Evolutionary conservation across 2,113 vertebrate species (phyloP).

Genomic region (Xenopus laevis): DNA sequence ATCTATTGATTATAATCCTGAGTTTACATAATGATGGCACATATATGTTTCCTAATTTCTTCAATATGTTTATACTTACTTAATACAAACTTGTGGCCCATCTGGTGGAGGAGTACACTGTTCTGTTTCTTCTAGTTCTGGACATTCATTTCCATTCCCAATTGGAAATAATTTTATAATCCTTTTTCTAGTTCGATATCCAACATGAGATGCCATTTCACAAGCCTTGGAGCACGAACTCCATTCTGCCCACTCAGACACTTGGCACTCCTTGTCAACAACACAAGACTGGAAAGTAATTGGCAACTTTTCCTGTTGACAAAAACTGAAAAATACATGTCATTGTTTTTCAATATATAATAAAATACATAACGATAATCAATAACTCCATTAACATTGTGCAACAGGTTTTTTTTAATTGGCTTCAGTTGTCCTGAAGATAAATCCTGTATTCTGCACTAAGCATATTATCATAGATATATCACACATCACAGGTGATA

Average conservation of each 20-base stretch:
- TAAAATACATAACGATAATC: too few species aligned
- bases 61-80: conserved; percentile 67
- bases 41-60: too few species aligned
- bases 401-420: too few species aligned
- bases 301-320: conserved; percentile 78
- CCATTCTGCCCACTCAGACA: conserved; percentile 87
- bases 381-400: too few species aligned
- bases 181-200: conserved; percentile 69
- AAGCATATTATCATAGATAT: too few species aligned
- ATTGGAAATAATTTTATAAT: conserved; percentile 77
- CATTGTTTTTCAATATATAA: too few species aligned
- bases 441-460: too few species aligned
- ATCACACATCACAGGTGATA: too few species aligned
- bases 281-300: conserved; percentile 88
- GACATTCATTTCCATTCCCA: conserved; percentile 74
- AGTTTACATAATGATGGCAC: too few species aligned
- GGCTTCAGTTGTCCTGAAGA: too few species aligned
- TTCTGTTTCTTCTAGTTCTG: conserved; percentile 74
- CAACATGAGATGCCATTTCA: conserved; percentile 61
- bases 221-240: conserved; percentile 83
- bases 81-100: conserved; percentile 72
- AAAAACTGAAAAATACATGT: conserved; percentile 69
- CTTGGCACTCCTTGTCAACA: conserved; percentile 80
- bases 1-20: too few species aligned
- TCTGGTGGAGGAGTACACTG: conserved; percentile 73